Evolutionary conservation across 2,797 vertebrate species (phyloP).

Genomic region (Gorsachius magnificus): DNA sequence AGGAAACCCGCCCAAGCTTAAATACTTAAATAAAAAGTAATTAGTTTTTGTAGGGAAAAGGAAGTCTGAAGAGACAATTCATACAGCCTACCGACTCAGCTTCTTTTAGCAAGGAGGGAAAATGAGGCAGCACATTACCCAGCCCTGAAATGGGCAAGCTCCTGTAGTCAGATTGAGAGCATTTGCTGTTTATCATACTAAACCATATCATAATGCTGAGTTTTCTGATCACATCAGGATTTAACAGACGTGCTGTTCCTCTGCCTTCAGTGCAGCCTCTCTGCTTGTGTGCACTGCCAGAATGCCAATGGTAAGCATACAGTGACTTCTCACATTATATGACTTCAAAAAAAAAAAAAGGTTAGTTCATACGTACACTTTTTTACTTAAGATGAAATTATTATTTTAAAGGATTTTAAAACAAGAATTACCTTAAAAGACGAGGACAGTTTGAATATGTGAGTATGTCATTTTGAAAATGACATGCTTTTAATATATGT

Average conservation of each 20-base stretch:
- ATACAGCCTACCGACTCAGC: not conserved
- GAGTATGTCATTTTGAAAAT: not conserved
- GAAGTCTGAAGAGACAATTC: not conserved
- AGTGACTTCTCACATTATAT: not conserved
- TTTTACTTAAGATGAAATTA: not conserved
- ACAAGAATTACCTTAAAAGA: not conserved
- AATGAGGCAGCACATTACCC: not conserved
- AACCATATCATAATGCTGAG: not conserved
- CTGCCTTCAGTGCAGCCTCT: not conserved
- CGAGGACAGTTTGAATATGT: not conserved
- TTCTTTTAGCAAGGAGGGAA: not conserved
- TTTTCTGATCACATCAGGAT: not conserved
- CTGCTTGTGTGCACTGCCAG: not conserved
- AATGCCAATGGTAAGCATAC: not conserved
- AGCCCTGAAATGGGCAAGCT: not conserved
- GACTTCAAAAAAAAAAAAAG: not conserved
- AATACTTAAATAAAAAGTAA: not conserved
- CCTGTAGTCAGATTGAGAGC: not conserved
- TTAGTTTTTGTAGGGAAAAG: not conserved
- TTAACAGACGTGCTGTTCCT: not conserved
- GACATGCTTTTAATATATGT: not conserved
- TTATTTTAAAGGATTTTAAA: not conserved
- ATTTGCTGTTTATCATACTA: not conserved
- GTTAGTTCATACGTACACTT: rapidly evolving
- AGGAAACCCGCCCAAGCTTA: not conserved